Evolutionary conservation across 1,140 invertebrate genomes (phyloP), one percentile per base, ranked within the genome.

Genomic region (Rhagoletis zephyria): DNA sequence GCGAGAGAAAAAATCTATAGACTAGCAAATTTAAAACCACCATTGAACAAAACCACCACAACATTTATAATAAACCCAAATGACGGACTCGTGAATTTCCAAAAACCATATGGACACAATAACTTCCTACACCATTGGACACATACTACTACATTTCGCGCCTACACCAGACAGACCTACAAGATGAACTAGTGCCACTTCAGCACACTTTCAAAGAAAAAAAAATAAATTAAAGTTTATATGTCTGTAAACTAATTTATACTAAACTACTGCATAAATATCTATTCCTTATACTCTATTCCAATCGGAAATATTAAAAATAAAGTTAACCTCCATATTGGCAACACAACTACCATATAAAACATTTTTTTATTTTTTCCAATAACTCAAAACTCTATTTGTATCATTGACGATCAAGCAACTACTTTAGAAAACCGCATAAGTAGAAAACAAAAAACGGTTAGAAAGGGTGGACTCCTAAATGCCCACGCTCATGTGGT

Each of bases 11-110:
- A 45, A 85, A 45, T 42, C 42, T 85, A 61, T 61, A 51, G 85
- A 61, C 60, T 85, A 85, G 19, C 60, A 63, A 85, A 42, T 85
- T 85, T 42, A 42, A 85, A 30, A 85, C 56, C 59, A 81, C 74
- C 51, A 81, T 7, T 19, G 3, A 81, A 59, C 42, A 74, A 51
- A 81, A 81, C 74, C 74, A 81, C 74, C 45, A 81, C 14, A 74
- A 70, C 14, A 74, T 12, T 74, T 48, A 74, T 4, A 40, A 42
- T 40, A 70, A 48, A 16, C 45, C 40, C 14, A 48, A 16, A 12
- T 74, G 45, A 42, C 14, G 42, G 14, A 16, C 67, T 42, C 67
- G 16, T 74, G 16, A 6, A 45, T 48, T 74, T 12, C 42, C 42
- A 40, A 48, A 74, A 74, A 45, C 67, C 67, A 10, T 56, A 63